phyloP scores from a whole-genome alignment of 1,140 invertebrate genomes.

The Pseudobourletiella spinata region DNA sequence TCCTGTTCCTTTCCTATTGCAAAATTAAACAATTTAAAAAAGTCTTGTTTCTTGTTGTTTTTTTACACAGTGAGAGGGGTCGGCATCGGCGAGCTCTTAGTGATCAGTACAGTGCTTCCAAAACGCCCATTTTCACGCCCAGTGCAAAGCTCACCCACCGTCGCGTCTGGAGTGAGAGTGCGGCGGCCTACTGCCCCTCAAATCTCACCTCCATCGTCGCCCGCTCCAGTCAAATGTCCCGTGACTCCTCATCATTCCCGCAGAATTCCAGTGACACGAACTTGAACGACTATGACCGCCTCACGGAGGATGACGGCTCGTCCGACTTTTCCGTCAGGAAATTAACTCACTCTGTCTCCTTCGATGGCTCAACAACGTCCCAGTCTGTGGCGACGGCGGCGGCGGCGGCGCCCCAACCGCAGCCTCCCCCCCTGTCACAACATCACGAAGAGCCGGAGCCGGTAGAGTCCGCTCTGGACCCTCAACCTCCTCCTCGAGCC shows the following conservation, averaged over 20 bases:
- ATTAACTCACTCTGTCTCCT: slow-evolving; percentile 27
- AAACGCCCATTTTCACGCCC: slow-evolving; percentile 2
- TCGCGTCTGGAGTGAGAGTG: slow-evolving; percentile 18
- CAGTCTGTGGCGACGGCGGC: neutral
- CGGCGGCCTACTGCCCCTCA: slow-evolving; percentile 10
- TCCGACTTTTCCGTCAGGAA: slow-evolving; percentile 18
- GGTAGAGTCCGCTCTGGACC: too few species aligned
- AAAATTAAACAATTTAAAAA: too few species aligned
- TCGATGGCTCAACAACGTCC: slow-evolving; percentile 17
- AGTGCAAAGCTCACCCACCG: slow-evolving; percentile 11
- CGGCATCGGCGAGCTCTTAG: slow-evolving; percentile 12
- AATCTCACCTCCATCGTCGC: slow-evolving; percentile 9
- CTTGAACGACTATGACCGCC: slow-evolving; percentile 16
- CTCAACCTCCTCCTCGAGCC: neutral
- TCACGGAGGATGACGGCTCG: slow-evolving; percentile 20
- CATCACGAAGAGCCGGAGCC: too few species aligned
- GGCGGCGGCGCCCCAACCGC: neutral
- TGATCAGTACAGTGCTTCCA: slow-evolving; percentile 23
- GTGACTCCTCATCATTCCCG: slow-evolving; percentile 12
- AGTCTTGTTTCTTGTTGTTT: too few species aligned
- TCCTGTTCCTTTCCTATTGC: too few species aligned
- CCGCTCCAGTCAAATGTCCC: neutral
- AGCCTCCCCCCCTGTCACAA: too few species aligned
- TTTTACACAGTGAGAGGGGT: slow-evolving; percentile 9
- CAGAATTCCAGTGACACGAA: slow-evolving; percentile 14